Conservation (phyloP, 1,140 invertebrate species). For the Drosophila pallidifrons region DNA sequence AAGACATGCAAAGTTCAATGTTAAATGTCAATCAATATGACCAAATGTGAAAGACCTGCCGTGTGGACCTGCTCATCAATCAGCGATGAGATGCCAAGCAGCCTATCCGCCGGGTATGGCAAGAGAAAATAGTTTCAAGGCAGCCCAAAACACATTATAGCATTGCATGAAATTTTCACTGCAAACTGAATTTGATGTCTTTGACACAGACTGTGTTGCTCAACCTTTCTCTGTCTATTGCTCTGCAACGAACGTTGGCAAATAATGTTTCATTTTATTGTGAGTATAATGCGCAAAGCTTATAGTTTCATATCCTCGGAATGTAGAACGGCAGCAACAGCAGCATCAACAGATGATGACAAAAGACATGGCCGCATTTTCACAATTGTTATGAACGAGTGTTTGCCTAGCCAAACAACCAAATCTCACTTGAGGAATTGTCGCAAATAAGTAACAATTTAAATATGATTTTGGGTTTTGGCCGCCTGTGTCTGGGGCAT, state of each 20-base stretch:
- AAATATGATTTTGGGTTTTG: conserved; percentile 46
- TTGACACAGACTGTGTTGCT: conserved; percentile 32
- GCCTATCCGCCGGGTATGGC: conserved; percentile 39
- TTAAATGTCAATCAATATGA: conserved; percentile 74
- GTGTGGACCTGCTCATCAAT: conserved; percentile 62
- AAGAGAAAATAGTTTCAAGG: conserved; percentile 43
- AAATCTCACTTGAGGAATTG: conserved; percentile 71
- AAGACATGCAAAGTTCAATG: conserved; percentile 73
- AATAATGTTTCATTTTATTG: conserved; percentile 63
- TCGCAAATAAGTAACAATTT: conserved; percentile 67
- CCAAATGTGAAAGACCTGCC: conserved; percentile 47
- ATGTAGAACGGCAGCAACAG: conserved; percentile 4
- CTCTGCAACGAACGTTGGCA: conserved; percentile 12
- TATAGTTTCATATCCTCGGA: background rate
- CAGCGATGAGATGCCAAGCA: conserved; percentile 43
- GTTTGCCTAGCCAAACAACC: conserved; percentile 27
- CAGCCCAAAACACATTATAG: conserved; percentile 30
- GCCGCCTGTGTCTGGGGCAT: background rate
- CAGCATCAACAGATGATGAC: background rate
- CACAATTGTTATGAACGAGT: conserved; percentile 46
- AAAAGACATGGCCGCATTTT: conserved; percentile 21
- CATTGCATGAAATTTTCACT: conserved; percentile 49
- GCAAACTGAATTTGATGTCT: conserved; percentile 61
- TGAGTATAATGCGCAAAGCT: conserved; percentile 40
- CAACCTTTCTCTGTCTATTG: background rate